These are phyloP conservation scores for Peribatodes rhomboidaria DNA, from an alignment of 2,888 invertebrate species.

Conservation along the genomic window DNA sequence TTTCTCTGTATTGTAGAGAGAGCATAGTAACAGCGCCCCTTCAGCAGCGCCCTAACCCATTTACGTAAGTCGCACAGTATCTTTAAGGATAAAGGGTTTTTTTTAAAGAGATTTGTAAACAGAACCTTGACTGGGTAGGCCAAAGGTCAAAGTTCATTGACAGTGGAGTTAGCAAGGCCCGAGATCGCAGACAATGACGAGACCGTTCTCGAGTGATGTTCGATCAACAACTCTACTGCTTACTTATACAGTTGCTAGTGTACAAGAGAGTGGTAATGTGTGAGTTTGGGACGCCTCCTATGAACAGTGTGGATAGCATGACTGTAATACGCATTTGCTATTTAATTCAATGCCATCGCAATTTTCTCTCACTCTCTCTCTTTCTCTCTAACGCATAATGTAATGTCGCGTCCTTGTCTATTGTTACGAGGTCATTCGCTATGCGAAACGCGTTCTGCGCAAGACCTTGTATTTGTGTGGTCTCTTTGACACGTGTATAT, in stretches of 20 bases:
- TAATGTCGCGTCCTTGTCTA: background rate
- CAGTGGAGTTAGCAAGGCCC: slow-evolving; percentile 11
- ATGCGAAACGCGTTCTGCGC: background rate
- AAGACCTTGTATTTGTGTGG: background rate
- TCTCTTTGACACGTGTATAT: background rate
- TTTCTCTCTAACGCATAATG: background rate
- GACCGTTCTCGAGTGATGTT: slow-evolving; percentile 61
- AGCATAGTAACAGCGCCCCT: no score
- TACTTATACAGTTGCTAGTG: slow-evolving; percentile 54
- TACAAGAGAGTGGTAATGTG: slow-evolving; percentile 58
- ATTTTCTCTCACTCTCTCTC: no score
- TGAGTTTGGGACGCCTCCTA: slow-evolving; percentile 1
- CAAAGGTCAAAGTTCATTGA: background rate
- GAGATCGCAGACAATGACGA: slow-evolving; percentile 45
- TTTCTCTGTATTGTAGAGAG: no score
- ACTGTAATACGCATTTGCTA: no score
- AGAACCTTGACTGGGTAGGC: background rate
- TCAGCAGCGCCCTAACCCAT: no score
- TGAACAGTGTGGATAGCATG: slow-evolving; percentile 1
- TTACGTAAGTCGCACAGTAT: no score
- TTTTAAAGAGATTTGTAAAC: no score
- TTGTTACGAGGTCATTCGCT: background rate
- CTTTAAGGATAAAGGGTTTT: no score
- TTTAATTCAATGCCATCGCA: background rate
- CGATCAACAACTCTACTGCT: slow-evolving; percentile 65